Evolutionary conservation across 2,888 invertebrate genomes (phyloP), one percentile per base, ranked within the genome.

Genomic region (Synanthedon andrenaeformis): DNA sequence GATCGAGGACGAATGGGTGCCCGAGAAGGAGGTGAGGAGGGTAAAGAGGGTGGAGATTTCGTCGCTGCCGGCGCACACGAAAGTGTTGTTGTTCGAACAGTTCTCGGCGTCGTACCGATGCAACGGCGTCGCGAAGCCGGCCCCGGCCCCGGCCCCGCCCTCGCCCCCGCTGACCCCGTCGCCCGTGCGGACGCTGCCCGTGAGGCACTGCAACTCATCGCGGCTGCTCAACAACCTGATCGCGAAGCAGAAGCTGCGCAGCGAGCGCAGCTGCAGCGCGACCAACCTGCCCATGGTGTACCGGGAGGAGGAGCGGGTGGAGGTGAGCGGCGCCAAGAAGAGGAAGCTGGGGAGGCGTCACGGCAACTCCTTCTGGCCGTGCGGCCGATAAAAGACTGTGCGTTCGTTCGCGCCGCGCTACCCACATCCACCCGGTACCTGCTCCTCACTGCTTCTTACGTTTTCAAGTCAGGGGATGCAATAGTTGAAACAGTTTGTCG

Each of bases 1-100:
- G 70, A 82, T 95, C 76, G 92, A 94, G 17, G 96, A 96, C 79
- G 93, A 95, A 73, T 96, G 96, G 96, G 89, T 96, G 60, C 88
- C 91, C 0, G 95, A 94, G 77, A 90, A 91, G 73, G 91, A 91
- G 57, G 91, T 91, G 72, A 88, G 87, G 65, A 88, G 89, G 53
- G 88, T 89, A 58, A 92, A 92, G 79, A 81, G 87, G 45, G 89
- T 92, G 49, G 86, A 89, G 68, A 90, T 91, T 54, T 79, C 88
- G 3, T 65, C 76, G 53, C 75, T 91, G 59, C 77, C 89, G 8
- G 78, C 80, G 10, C 72, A 79, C 57, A 82, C 88, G 12, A 89
- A 89, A 70, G 88, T 88, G 61, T 63, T 74, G 41, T 75, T 91
- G 28, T 88, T 83, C 67, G 88, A 89, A 55, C 84, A 89, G 71